These are phyloP conservation scores for Leptodon cayanensis DNA, from an alignment of 2,797 vertebrate species.

Conservation along the genomic window DNA sequence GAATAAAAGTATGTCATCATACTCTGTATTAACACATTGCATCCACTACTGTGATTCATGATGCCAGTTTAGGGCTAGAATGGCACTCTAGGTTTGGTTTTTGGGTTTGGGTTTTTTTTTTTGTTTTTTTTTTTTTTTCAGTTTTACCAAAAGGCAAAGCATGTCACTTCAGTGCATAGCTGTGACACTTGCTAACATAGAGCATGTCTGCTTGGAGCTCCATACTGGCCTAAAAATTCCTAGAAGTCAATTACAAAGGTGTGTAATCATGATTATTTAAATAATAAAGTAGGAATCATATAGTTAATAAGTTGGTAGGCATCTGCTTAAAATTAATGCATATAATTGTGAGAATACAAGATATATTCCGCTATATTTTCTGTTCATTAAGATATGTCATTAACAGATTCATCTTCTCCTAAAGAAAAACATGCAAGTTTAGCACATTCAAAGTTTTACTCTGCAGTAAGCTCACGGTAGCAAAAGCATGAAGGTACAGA, in stretches of 20 bases:
- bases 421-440: neutral
- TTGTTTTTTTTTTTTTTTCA: neutral
- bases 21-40: neutral
- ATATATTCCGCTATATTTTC: neutral
- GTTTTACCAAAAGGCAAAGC: neutral
- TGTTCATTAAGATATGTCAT: neutral
- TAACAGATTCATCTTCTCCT: neutral
- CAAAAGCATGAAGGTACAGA: neutral
- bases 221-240: neutral
- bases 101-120: neutral
- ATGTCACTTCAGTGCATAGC: neutral
- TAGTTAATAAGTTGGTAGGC: neutral
- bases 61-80: neutral
- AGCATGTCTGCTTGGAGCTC: neutral
- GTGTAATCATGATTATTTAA: neutral
- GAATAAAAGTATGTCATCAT: neutral
- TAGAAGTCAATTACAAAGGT: neutral
- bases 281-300: neutral
- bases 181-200: neutral
- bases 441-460: neutral
- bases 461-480: neutral
- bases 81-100: neutral
- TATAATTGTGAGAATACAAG: neutral
- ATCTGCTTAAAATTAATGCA: neutral
- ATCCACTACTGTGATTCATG: neutral